phyloP scores from a whole-genome alignment of 2,888 invertebrate species.

The Pyrocoelia pectoralis region DNA sequence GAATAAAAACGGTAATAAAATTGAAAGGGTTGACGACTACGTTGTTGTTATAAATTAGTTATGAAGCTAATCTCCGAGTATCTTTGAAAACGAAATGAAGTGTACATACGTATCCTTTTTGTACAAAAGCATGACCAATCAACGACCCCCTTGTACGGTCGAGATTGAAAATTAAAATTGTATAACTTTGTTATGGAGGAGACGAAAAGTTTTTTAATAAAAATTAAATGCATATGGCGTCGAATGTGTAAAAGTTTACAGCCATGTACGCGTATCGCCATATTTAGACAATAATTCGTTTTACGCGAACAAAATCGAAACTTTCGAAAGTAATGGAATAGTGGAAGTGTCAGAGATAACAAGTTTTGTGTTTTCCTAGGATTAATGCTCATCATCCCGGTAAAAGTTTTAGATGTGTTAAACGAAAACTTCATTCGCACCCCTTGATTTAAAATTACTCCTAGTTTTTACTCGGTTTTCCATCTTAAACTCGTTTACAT shows the following conservation, averaged over 20 bases:
- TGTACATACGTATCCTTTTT: constrained; percentile 36
- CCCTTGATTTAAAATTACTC: constrained; percentile 37
- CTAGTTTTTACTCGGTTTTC: constrained; percentile 25
- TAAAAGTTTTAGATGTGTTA: constrained; percentile 34
- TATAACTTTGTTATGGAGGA: constrained; percentile 37
- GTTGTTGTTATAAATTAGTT: constrained; percentile 42
- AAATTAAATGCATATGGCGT: constrained; percentile 13
- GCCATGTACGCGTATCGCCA: neutral
- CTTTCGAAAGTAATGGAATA: constrained; percentile 29
- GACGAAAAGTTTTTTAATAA: constrained; percentile 12
- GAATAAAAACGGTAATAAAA: neutral
- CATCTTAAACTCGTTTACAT: constrained; percentile 35
- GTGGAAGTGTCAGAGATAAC: constrained; percentile 35
- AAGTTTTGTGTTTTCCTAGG: constrained; percentile 37
- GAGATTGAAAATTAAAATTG: constrained; percentile 44
- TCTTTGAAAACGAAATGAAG: constrained; percentile 34
- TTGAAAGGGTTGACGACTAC: constrained; percentile 25
- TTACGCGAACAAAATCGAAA: constrained; percentile 24
- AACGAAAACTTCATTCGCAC: constrained; percentile 35
- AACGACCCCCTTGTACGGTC: constrained; percentile 25
- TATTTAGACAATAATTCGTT: constrained; percentile 20
- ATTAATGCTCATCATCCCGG: constrained; percentile 37
- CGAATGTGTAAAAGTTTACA: constrained; percentile 1
- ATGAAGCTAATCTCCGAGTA: constrained; percentile 38
- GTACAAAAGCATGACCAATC: constrained; percentile 37